Evolutionary conservation across 2,113 vertebrate genomes (phyloP), one percentile per base, ranked within the genome.

Genomic region (Onychorhynchus coronatus): DNA sequence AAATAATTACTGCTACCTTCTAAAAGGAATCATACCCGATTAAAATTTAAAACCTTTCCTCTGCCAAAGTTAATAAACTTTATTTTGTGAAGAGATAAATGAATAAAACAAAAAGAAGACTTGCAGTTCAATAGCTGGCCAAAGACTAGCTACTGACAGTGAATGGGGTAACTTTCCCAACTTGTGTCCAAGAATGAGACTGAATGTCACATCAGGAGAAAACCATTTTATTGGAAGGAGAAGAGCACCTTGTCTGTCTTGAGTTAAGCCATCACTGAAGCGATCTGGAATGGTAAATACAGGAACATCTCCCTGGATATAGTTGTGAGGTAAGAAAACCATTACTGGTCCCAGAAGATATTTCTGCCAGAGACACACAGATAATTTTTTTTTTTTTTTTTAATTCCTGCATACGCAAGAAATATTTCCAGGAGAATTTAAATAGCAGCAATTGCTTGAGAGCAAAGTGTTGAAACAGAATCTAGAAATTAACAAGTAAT

Each of bases 301-400:
- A 85, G 68, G 44, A 84, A 85, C 2, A 7, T 74, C n/a, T 92
- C 76, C 27, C 5, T 84, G 81, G 86, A 90, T 84, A 13, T 31
- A 28, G 37, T 28, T 80, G 62, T 73, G 82, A 88, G 93, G 47
- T 87, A 93, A 95, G 90, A 95, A 85, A 81, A 74, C 50, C 50
- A 52, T 89, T 80, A 89, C 41, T 21, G 22, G 42, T 89, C 96
- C 89, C 62, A 52, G 65, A 74, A 84, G 81, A 84, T 65, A 83
- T 68, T 91, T 85, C 91, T 94, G 82, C 85, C 93, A 94, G 53
- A 72, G 75, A 93, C n/a, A 49, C 9, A 19, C 62, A 92, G 88
- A 73, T 93, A 31, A 7, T 42, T 84, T 7, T 49, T 47, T 23
- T 84, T 87, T 68, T 85, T 50, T 67, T 89, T 92, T 77, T 81